phyloP scores from a whole-genome alignment of 2,888 invertebrate genomes.

The Andrena trimmerana region DNA sequence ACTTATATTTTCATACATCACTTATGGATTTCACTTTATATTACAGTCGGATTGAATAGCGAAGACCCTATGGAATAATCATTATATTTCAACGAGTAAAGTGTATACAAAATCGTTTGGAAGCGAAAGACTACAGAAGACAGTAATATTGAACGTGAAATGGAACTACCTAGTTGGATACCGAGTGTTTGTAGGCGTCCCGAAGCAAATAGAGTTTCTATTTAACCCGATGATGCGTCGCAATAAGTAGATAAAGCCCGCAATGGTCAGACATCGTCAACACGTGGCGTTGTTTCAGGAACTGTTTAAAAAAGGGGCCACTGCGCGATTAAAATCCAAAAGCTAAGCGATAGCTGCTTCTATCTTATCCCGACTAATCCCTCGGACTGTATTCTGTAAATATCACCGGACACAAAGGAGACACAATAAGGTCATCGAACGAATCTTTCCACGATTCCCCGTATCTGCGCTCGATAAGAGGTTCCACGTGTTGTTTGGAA shows the following conservation, averaged over 20 bases:
- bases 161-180: neutral
- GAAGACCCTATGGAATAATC: no score
- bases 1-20: neutral
- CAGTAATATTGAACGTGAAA: neutral
- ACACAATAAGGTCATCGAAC: constrained; percentile 42
- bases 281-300: constrained; percentile 28
- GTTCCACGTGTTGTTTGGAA: constrained; percentile 15
- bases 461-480: constrained; percentile 47
- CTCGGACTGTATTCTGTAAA: neutral
- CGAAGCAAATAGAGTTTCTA: constrained; percentile 28
- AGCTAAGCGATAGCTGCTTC: constrained; percentile 26
- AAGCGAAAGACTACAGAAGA: neutral
- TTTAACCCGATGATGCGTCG: constrained; percentile 12
- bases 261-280: constrained; percentile 32
- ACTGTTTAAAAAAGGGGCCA: constrained; percentile 25
- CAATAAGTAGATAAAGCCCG: constrained; percentile 33
- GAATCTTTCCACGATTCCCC: constrained; percentile 43
- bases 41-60: no score
- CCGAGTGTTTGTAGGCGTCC: neutral
- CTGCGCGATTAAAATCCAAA: constrained; percentile 27
- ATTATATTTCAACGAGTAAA: no score
- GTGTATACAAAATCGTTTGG: no score
- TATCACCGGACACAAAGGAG: constrained; percentile 24
- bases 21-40: neutral
- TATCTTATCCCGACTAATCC: constrained; percentile 61